Base-by-base conservation (phyloP, 1,140 invertebrate species). In the Listronotus bonariensis region DNA sequence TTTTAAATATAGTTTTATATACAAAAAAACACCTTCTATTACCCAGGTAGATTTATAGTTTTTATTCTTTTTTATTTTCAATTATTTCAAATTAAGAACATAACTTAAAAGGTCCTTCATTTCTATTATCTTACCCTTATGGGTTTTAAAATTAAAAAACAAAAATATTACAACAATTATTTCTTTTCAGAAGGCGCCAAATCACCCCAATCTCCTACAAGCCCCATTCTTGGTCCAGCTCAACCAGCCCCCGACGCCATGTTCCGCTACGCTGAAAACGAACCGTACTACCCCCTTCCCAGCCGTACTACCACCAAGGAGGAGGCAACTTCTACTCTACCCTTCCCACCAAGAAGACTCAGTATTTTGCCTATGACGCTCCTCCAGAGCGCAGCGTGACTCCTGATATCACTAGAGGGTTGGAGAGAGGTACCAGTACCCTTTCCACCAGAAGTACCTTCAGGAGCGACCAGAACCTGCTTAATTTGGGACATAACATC, bases 401-500 rank as follows among this genome's bases (percentile, higher is more conserved):
- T 0, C 84, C 84, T 8, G 83, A 85, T 56, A 85, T 85, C 26
- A 84, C 82, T 1, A 78, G 83, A 56, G 82, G 81, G 34, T 74
- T 84, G 40, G 69, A 74, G 17, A 68, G 66, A 45, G 54, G 43
- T 6, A 45, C 7, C 12, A 14, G 55, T 45, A 20, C 55, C 38
- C 17, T 60, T 41, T 3, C 52, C 3, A 15, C 18, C 4, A 46
- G 49, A 45, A 56, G 40, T 32, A 56, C 34, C 10, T 67, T 55
- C 20, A 56, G 14, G 53, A 57, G 20, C 38, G 52, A 66, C 14
- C 60, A 66, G 36, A 52, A 51, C 14, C 43, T 66, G 31, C n/a
- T 59, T 0, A 34, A 12, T n/a, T 58, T 53, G 14, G 51, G 52
- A 17, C 68, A 69, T 64, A 66, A 69, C 60, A 31, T 75, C 34